A percentile compares a stretch with the other conserved stretches of the same genome.
Conservation (phyloP, 2,113 vertebrate species). For the Amphiprion ocellaris region DNA sequence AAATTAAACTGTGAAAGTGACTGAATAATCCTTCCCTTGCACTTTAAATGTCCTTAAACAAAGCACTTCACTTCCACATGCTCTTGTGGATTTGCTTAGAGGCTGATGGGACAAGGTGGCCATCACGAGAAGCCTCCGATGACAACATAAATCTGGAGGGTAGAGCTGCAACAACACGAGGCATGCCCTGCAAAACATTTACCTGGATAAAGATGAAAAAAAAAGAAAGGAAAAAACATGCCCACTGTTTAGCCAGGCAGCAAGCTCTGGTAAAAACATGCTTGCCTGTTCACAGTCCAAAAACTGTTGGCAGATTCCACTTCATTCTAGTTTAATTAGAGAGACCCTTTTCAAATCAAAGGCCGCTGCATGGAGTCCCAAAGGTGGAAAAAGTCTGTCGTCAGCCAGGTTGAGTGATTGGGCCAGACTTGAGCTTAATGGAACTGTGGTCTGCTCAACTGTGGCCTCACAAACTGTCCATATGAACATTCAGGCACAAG, state of each 20-base stretch:
- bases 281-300: conserved; percentile 42
- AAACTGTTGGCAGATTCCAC: conserved; percentile 42
- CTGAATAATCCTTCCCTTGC: background rate
- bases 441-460: conserved; percentile 31
- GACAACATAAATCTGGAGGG: conserved; percentile 18
- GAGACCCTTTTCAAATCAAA: conserved; percentile 66
- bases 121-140: conserved; percentile 4
- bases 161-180: conserved; percentile 15
- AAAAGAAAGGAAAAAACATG: conserved; percentile 17
- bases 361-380: conserved; percentile 38
- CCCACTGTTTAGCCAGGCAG: conserved; percentile 36
- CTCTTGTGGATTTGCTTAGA: conserved; percentile 35
- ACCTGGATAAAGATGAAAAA: conserved; percentile 28
- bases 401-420: conserved; percentile 50
- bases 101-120: conserved; percentile 6
- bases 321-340: conserved; percentile 62
- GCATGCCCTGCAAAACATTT: conserved; percentile 32
- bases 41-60: conserved; percentile 17
- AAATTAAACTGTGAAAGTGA: conserved; percentile 1
- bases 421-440: conserved; percentile 57
- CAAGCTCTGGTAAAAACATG: conserved; percentile 40
- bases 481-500: conserved; percentile 37
- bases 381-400: conserved; percentile 32
- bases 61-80: conserved; percentile 55
- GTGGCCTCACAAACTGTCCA: conserved; percentile 30